Base-by-base conservation (phyloP, 2,113 vertebrate species). In the Thermophis baileyi region DNA sequence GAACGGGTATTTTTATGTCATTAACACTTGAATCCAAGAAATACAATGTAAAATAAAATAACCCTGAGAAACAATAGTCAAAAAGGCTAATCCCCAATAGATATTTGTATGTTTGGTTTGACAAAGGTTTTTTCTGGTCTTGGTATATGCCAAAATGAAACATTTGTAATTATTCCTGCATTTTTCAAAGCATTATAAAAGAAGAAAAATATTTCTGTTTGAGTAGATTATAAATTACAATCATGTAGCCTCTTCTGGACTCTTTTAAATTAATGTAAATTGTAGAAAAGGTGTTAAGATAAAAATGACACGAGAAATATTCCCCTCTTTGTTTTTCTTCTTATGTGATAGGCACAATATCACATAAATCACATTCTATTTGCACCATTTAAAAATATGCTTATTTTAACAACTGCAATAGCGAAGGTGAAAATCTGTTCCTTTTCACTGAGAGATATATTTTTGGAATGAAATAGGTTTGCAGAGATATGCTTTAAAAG, bases 51-150 rank as follows among this genome's bases (percentile, higher is more conserved):
- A 91, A 95, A 93, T 95, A 95, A 96, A 96, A 96, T 92, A 95
- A 94, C 94, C 95, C 95, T 95, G 95, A 96, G 95, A 96, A 90
- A 91, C 88, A 95, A 96, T 94, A 94, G 95, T 95, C 95, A 94
- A 96, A 95, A 91, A 95, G 87, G 94, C 94, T 63, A 35, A 94
- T 57, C 94, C 94, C 96, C 94, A n/a, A 63, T n/a, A 69, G 20
- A 69, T 94, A 95, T 95, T 96, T 94, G 97, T 94, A 94, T 90
- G 35, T 44, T 22, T 44, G 74, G 7, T 18, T 44, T 81, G 35
- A 22, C 35, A 81, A 22, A 81, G 74, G 18, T 44, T 81, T 81
- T 81, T 44, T 40, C 25, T 89, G 11, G 40, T 30, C 3, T 30
- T n/a, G n/a, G 4, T 22, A 22, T 35, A 46, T n/a, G 40, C 49